Conservation (phyloP, 2,113 vertebrate species). For the Zosterops lateralis region DNA sequence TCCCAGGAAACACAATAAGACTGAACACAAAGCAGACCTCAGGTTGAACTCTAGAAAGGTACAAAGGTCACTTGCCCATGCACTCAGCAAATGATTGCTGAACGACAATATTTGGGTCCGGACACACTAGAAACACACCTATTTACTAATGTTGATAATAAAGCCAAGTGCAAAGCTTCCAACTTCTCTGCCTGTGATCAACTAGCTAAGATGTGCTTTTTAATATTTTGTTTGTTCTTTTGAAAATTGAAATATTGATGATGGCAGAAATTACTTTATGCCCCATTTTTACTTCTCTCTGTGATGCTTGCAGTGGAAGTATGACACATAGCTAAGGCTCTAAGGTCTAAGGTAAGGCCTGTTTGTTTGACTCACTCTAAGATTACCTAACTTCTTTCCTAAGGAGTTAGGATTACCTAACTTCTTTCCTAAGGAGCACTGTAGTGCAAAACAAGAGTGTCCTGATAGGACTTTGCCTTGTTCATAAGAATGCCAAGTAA, state of each 20-base stretch:
- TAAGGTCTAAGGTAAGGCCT: not conserved
- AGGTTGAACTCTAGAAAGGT: constrained; percentile 40
- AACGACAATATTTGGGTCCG: not conserved
- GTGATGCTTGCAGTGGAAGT: not conserved
- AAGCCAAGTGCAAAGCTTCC: not conserved
- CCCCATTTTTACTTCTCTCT: not conserved
- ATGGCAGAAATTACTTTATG: not conserved
- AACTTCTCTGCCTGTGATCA: not conserved
- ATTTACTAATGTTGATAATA: constrained; percentile 45
- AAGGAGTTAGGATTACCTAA: not conserved
- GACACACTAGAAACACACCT: constrained; percentile 14
- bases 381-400: not conserved
- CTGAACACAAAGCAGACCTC: constrained; percentile 41
- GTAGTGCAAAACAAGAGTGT: not conserved
- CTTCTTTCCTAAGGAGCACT: not conserved
- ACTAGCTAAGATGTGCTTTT: not conserved
- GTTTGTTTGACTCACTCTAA: not conserved
- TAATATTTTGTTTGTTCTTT: not conserved
- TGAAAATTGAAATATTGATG: not conserved
- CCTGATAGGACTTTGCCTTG: not conserved
- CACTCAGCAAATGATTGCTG: not conserved
- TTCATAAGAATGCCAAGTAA: not conserved
- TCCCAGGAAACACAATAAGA: constrained; percentile 43
- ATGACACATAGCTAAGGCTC: not conserved
- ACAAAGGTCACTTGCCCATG: constrained; percentile 30